A percentile compares a stretch with the other conserved stretches of the same genome.
Evolutionary conservation across 35 echinoderm and acorn worm species (phyloP).

Genomic region (Heliocidaris erythrogramma): DNA sequence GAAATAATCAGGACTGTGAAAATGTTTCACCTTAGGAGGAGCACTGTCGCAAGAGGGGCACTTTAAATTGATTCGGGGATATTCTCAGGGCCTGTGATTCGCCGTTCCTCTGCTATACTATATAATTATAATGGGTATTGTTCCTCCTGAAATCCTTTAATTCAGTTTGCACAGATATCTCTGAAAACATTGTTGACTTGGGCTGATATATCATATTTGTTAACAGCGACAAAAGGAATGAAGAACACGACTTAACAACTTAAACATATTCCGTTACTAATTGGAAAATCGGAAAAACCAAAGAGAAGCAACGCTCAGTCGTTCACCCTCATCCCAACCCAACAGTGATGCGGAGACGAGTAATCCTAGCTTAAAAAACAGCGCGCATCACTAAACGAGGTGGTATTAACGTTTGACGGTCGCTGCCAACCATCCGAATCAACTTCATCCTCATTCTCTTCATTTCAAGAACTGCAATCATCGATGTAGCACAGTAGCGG

Average conservation of each 20-base stretch:
- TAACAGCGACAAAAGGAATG: not conserved
- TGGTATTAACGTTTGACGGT: not conserved
- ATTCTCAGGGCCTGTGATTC: too few relatives aligned
- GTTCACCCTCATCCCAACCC: not conserved
- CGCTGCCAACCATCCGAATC: not conserved
- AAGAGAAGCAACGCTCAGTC: not conserved
- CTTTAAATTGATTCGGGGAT: too few relatives aligned
- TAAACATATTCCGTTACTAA: not conserved
- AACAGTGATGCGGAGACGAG: not conserved
- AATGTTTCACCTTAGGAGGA: too few relatives aligned
- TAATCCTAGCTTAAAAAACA: not conserved
- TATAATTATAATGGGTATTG: too few relatives aligned
- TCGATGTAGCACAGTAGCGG: not conserved
- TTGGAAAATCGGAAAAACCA: constrained; percentile 1
- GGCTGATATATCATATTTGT: too few relatives aligned
- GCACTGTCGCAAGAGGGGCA: too few relatives aligned
- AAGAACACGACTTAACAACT: not conserved
- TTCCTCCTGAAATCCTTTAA: too few relatives aligned
- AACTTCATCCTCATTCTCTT: not conserved
- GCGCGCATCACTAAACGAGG: not conserved
- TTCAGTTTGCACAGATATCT: too few relatives aligned
- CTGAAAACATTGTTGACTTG: too few relatives aligned
- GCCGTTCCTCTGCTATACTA: too few relatives aligned
- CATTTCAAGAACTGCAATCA: not conserved
- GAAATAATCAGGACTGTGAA: too few relatives aligned